Conservation (phyloP, 2,888 invertebrate genomes). For the Tenthredo scrophulariae region DNA sequence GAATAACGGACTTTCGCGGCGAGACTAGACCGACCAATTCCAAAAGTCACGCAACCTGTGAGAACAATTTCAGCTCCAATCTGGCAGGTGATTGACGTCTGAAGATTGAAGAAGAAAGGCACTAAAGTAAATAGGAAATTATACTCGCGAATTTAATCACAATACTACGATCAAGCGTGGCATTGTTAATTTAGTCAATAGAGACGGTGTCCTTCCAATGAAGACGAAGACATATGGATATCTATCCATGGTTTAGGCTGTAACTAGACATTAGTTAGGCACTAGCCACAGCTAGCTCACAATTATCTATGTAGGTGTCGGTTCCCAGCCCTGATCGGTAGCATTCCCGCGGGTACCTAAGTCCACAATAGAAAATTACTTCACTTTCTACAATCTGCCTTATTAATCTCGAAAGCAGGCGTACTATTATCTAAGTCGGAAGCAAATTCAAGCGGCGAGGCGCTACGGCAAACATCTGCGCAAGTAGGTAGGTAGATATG, state of each 20-base stretch:
- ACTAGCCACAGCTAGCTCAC: slow-evolving; percentile 3
- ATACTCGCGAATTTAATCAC: slow-evolving; percentile 12
- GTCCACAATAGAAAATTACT: slow-evolving; percentile 69
- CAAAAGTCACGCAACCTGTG: slow-evolving; percentile 16
- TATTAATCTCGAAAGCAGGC: slow-evolving; percentile 72
- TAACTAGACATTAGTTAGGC: neutral
- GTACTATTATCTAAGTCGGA: slow-evolving; percentile 71
- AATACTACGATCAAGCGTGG: neutral
- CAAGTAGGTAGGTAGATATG: neutral
- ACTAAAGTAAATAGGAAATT: slow-evolving; percentile 17
- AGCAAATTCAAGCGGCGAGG: slow-evolving; percentile 63
- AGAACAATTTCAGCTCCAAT: neutral
- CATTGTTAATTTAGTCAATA: neutral
- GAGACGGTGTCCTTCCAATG: neutral
- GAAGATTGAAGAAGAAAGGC: neutral
- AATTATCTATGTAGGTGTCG: slow-evolving; percentile 31
- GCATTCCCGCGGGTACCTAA: slow-evolving; percentile 28
- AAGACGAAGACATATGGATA: neutral
- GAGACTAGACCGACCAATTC: neutral
- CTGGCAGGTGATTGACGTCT: slow-evolving; percentile 12
- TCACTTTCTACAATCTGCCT: slow-evolving; percentile 70
- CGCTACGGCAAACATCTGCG: slow-evolving; percentile 16
- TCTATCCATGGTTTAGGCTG: neutral
- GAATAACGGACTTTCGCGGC: neutral
- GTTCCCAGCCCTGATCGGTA: slow-evolving; percentile 43